These are phyloP conservation scores for Crocuta crocuta DNA, from an alignment of 2,113 vertebrate species.

Conservation along the genomic window DNA sequence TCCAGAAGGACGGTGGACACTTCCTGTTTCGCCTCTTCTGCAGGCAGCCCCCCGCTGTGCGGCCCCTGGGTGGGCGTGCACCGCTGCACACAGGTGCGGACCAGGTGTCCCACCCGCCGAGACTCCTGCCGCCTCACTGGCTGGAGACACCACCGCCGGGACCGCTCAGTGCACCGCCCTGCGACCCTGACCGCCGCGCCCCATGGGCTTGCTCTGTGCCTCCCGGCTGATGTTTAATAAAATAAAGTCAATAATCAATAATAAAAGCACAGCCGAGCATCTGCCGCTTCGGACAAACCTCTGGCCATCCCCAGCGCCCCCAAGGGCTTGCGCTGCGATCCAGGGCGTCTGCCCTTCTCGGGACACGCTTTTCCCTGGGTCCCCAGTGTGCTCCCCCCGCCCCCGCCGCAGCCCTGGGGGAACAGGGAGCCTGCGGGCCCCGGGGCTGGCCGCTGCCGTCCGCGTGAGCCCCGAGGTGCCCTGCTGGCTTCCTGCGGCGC, in stretches of 20 bases:
- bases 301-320: neutral
- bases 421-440: neutral
- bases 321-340: no score
- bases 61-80: rapidly evolving
- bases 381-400: no score
- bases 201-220: neutral
- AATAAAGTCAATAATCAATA: neutral
- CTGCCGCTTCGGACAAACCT: neutral
- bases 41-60: neutral
- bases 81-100: neutral
- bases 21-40: neutral
- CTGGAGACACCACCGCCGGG: no score
- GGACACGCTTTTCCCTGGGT: neutral
- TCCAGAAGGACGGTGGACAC: neutral
- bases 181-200: neutral
- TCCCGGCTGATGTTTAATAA: neutral
- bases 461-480: neutral
- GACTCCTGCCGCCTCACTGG: neutral
- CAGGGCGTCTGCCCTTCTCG: neutral
- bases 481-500: neutral
- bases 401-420: neutral
- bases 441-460: neutral
- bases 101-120: no score
- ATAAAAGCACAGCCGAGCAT: neutral
- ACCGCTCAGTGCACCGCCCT: rapidly evolving